phyloP scores from a whole-genome alignment of 2,797 vertebrate genomes.

The Peromyscus melanophrys region DNA sequence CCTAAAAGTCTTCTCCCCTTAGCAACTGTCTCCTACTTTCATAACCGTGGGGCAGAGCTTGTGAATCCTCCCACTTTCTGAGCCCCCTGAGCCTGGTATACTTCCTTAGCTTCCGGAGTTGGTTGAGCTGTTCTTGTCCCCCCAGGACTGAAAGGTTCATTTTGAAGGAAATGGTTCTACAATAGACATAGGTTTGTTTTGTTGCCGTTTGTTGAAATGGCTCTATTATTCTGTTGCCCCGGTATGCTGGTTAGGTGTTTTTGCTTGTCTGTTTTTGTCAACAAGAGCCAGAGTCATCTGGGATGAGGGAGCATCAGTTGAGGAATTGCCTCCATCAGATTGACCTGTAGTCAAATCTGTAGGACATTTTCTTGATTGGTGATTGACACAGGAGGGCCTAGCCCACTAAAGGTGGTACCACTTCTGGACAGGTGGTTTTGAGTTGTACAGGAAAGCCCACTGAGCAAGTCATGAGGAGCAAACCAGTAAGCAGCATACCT shows the following conservation, averaged over 20 bases:
- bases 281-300: neutral
- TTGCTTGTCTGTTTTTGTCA: neutral
- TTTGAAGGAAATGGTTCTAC: neutral
- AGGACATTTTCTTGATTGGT: neutral
- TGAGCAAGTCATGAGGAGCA: neutral
- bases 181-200: neutral
- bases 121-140: neutral
- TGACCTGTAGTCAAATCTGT: neutral
- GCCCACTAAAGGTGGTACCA: neutral
- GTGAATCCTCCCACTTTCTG: neutral
- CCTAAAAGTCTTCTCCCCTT: neutral
- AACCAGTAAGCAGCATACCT: neutral
- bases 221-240: neutral
- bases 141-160: neutral
- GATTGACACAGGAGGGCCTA: neutral
- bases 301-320: neutral
- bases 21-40: neutral
- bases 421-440: neutral
- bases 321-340: neutral
- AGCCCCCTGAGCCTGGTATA: neutral
- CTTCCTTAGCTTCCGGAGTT: neutral
- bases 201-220: neutral
- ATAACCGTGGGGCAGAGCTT: neutral
- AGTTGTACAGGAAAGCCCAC: neutral
- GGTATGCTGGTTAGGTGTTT: neutral